Evolutionary conservation across 2,888 invertebrate species (phyloP), one percentile per base, ranked within the genome.

Genomic region (Clepsis dumicolana): DNA sequence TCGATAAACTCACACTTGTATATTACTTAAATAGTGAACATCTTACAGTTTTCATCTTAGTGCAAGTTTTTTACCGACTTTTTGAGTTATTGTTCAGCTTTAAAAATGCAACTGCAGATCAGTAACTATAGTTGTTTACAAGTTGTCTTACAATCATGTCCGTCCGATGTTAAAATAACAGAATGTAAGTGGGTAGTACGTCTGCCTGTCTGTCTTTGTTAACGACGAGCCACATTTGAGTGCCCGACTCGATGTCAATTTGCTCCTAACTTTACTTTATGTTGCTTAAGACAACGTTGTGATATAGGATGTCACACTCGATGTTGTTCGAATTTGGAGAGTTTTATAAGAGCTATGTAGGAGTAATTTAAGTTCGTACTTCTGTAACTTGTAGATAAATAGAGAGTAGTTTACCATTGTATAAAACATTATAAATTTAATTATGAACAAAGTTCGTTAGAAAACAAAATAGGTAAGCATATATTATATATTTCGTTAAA

Each of bases 361-460:
- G 41, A n/a, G 59, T 59, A 54, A 24, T 57, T 71, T 70, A 71
- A 72, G 69, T 70, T 70, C 65, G 71, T 57, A 65, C 65, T 68
- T 70, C 63, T 57, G 69, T 70, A 71, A 61, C 62, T 65, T 69
- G 65, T 69, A 73, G 72, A 63, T 70, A 75, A 60, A 65, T 67
- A 73, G 72, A 61, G 70, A 74, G 56, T 70, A 72, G 61, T 71
- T 72, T 74, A 67, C 69, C 79, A 82, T 80, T 83, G 82, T 82
- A 86, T 76, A 75, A 81, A 82, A 77, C 79, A 83, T 82, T 79
- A 74, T 72, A 67, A 73, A 71, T 73, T 78, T 78, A 71, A 75
- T 74, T 79, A 79, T 77, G 89, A 89, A 88, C 88, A 89, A 89
- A 88, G 78, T 86, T 83, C 81, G 77, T 73, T 85, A 84, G 81